Evolutionary conservation across 2,797 vertebrate genomes (phyloP), one percentile per base, ranked within the genome.

Genomic region (Garrulus glandarius): DNA sequence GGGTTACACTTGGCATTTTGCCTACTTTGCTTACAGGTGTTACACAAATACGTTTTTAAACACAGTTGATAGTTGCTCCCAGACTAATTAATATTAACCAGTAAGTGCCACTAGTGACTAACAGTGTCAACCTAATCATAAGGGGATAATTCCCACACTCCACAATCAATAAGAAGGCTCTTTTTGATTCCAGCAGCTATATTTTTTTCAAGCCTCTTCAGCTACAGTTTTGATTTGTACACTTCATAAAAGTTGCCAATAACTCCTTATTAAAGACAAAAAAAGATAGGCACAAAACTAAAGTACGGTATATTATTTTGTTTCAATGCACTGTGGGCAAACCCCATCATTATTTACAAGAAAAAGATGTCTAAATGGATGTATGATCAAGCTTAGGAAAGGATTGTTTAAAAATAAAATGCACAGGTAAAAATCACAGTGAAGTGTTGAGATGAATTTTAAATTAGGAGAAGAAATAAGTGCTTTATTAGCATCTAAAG

Each of bases 401-500:
- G 41, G 92, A 88, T n/a, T 34, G 80, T 64, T 96, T 95, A 59
- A 93, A 95, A 97, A 96, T 60, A 95, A 93, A 96, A 96, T 26
- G 70, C 92, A 95, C 70, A 72, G 74, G 90, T 85, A 88, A 87
- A 95, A 93, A 90, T 94, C 93, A 96, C 78, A 88, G 91, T 91
- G 79, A 92, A 93, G 87, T 79, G 85, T 60, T 95, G 43, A 89
- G 94, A 95, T 94, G 90, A 75, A 88, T 86, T 82, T 94, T 95
- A 96, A 72, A 93, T 95, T 95, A 96, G 91, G 91, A 84, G 92
- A 87, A 77, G 86, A 79, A 90, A 32, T 88, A 95, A 96, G 93
- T 87, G 68, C 92, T 94, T 96, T 74, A 80, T 91, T 91, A 97
- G 97, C 95, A 95, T 97, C 95, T 95, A 96, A 98, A 97, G 97